phyloP scores from a whole-genome alignment of 2,113 vertebrate genomes.

The Hypanus sabinus region DNA sequence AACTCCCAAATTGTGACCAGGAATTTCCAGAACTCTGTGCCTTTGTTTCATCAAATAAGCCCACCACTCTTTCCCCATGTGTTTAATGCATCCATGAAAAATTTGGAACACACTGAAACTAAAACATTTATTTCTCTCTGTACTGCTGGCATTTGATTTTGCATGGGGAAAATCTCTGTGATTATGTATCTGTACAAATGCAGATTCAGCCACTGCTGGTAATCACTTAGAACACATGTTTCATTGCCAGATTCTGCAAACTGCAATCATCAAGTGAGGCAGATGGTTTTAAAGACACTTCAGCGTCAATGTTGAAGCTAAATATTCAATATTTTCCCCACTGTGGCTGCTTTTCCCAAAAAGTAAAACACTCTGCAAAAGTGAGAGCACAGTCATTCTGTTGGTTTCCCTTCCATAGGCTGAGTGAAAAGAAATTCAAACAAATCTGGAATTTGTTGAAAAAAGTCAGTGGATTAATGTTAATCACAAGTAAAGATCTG shows the following conservation, averaged over 20 bases:
- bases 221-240: not conserved
- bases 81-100: not conserved
- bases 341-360: not conserved
- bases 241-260: not conserved
- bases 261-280: not conserved
- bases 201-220: not conserved
- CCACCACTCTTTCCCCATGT: not conserved
- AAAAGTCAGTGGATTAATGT: conserved; percentile 7
- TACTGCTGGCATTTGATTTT: not conserved
- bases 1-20: not conserved
- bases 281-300: not conserved
- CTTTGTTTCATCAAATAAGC: not conserved
- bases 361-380: not conserved
- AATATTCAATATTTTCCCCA: not conserved
- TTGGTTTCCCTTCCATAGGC: not conserved
- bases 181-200: not conserved
- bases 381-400: not conserved
- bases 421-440: not conserved
- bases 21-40: not conserved
- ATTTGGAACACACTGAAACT: not conserved
- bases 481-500: conserved; percentile 1
- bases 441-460: not conserved
- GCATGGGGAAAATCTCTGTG: not conserved
- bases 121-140: not conserved
- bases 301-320: not conserved